These are phyloP conservation scores for Meiosimyza decipiens DNA, from an alignment of 2,888 invertebrate species.

Conservation along the genomic window DNA sequence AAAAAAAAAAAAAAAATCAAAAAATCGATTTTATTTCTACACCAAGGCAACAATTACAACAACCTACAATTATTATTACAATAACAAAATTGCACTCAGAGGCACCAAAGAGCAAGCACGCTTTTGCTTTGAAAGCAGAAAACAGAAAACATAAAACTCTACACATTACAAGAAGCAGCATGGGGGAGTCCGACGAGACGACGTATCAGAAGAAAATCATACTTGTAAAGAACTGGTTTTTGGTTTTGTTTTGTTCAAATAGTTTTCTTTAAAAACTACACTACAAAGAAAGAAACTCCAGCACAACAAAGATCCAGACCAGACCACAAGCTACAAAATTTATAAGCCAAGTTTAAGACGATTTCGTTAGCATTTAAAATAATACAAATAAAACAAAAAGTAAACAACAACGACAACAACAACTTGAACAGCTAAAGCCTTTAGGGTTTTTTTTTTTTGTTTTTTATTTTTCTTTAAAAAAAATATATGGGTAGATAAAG, in stretches of 20 bases:
- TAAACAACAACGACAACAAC: constrained; percentile 26
- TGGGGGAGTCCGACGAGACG: background rate
- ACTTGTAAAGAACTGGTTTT: constrained; percentile 29
- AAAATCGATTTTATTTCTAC: constrained; percentile 2
- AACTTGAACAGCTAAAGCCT: constrained; percentile 10
- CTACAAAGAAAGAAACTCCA: background rate
- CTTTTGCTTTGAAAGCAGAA: background rate
- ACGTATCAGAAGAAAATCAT: constrained; percentile 14
- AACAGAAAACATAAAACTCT: background rate
- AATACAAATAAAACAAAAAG: constrained; percentile 32
- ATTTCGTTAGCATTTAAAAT: constrained; percentile 34
- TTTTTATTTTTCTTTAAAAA: too few species aligned
- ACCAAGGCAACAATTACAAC: background rate
- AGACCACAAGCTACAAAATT: constrained; percentile 26
- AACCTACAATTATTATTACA: background rate
- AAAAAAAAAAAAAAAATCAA: background rate
- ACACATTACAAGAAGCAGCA: background rate
- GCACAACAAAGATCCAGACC: background rate
- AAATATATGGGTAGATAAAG: background rate
- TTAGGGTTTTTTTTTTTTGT: constrained; percentile 11
- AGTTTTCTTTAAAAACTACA: background rate
- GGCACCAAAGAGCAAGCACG: constrained; percentile 20
- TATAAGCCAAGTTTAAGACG: constrained; percentile 38
- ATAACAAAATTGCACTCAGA: constrained; percentile 27
- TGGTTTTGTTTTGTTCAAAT: too few species aligned